Conservation (phyloP, 2,888 invertebrate species). For the Pterostichus niger region DNA sequence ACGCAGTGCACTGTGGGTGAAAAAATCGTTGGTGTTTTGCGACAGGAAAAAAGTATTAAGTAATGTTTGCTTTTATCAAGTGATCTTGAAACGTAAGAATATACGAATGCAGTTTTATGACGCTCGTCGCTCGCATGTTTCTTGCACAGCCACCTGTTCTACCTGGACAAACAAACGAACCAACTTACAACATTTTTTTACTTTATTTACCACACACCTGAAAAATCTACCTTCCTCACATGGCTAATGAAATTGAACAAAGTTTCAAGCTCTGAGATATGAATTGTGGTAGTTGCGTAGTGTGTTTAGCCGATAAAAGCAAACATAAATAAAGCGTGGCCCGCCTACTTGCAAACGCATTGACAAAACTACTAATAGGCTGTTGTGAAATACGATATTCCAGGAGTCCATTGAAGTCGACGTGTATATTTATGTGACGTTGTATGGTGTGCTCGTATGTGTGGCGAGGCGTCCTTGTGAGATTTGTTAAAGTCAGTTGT, state of each 20-base stretch:
- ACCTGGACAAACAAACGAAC: slow-evolving; percentile 22
- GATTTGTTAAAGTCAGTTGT: slow-evolving; percentile 67
- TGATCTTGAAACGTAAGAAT: slow-evolving; percentile 64
- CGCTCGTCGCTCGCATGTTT: slow-evolving; percentile 24
- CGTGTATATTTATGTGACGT: slow-evolving; percentile 42
- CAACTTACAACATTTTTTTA: slow-evolving; percentile 22
- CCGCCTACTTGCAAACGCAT: slow-evolving; percentile 48
- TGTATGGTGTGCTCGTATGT: slow-evolving; percentile 35
- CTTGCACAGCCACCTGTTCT: slow-evolving; percentile 48
- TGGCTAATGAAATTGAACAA: slow-evolving; percentile 14
- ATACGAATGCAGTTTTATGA: slow-evolving; percentile 53
- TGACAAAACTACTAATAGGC: slow-evolving; percentile 53
- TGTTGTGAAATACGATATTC: slow-evolving; percentile 54
- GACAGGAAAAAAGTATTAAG: slow-evolving; percentile 62
- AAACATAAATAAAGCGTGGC: slow-evolving; percentile 45
- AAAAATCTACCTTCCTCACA: slow-evolving; percentile 16
- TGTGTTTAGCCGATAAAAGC: slow-evolving; percentile 25
- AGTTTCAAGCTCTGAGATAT: background rate
- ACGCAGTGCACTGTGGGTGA: slow-evolving; percentile 42
- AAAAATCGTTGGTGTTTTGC: slow-evolving; percentile 59
- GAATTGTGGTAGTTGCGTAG: background rate
- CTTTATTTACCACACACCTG: slow-evolving; percentile 2
- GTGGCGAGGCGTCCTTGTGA: slow-evolving; percentile 63
- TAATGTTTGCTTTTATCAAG: slow-evolving; percentile 64
- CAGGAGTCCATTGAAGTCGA: slow-evolving; percentile 55